Evolutionary conservation across 2,888 invertebrate species (phyloP).

Genomic region (Agriopis leucophaearia): DNA sequence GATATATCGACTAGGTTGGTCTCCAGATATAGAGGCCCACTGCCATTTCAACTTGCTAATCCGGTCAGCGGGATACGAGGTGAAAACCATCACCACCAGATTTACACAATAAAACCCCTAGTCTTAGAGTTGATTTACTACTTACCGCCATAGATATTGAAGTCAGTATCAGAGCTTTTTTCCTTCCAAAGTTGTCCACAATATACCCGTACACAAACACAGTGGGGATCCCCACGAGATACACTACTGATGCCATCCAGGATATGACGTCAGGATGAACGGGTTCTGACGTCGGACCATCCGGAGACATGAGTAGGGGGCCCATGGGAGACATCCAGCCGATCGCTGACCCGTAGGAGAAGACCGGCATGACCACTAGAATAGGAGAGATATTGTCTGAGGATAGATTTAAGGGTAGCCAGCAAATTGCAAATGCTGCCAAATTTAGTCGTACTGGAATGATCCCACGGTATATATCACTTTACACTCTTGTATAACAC

Average conservation of each 20-base stretch:
- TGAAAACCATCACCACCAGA: not conserved
- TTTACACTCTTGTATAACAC: too few species aligned
- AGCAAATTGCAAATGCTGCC: too few species aligned
- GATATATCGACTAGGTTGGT: too few species aligned
- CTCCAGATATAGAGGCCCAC: too few species aligned
- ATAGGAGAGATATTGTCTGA: conserved; percentile 6
- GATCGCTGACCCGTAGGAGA: conserved; percentile 83
- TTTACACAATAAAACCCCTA: not conserved
- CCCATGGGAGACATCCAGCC: conserved; percentile 87
- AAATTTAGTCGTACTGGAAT: too few species aligned
- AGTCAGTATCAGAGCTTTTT: conserved; percentile 77
- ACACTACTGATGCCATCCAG: conserved; percentile 86
- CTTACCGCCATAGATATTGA: conserved; percentile 78
- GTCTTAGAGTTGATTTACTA: conserved; percentile 17
- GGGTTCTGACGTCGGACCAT: conserved; percentile 72
- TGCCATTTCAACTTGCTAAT: too few species aligned
- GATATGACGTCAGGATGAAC: conserved; percentile 81
- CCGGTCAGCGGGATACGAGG: too few species aligned
- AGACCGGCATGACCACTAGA: conserved; percentile 84
- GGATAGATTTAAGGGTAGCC: too few species aligned
- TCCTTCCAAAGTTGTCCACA: conserved; percentile 84
- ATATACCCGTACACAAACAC: conserved; percentile 84
- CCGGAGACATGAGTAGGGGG: conserved; percentile 76
- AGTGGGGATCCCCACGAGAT: conserved; percentile 83
- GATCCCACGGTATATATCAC: too few species aligned